Evolutionary conservation across 1,140 invertebrate genomes (phyloP), one percentile per base, ranked within the genome.

Genomic region (Drosophila littoralis): DNA sequence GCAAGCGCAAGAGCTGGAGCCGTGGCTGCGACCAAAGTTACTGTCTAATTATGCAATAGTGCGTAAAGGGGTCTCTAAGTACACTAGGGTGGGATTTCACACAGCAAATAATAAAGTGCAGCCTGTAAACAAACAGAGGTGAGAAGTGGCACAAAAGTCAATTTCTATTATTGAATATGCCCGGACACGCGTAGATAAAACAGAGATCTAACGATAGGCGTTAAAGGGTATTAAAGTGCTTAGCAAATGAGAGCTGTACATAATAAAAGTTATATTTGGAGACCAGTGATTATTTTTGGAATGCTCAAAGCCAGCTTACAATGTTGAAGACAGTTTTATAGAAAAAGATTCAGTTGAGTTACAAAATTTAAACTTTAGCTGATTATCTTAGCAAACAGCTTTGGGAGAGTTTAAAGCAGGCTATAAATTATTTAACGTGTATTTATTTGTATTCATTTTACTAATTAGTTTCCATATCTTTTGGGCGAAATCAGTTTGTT

Each of bases 41-140:
- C 54, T 78, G 43, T 58, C 77, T 84, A 79, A 84, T 83, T 83
- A 83, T 83, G 80, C 80, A 69, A 48, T 68, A 82, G 75, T 55
- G 79, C 58, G 67, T 54, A 71, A 65, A 64, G 80, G 0, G 22
- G 63, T 73, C 74, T 73, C 74, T 67, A 69, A 74, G 54, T 63
- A 72, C 71, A 59, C 12, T 7, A n/a, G 57, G 57, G 42, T 59
- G 32, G 57, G 8, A 33, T 45, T 33, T 8, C 8, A 7, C 28
- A 32, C 42, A 7, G 28, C 28, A 43, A 33, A 51, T 51, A 54
- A 58, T 59, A 67, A 50, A 59, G 35, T 71, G 13, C 17, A 15
- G 13, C 46, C 61, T 52, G 15, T n/a, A 22, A 28, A 28, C 12
- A 32, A 32, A 22, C 6, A 13, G 46, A 50, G 46, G 57, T 54